These are phyloP conservation scores for Parnassius mnemosyne DNA, from an alignment of 2,888 invertebrate species.

Conservation along the genomic window DNA sequence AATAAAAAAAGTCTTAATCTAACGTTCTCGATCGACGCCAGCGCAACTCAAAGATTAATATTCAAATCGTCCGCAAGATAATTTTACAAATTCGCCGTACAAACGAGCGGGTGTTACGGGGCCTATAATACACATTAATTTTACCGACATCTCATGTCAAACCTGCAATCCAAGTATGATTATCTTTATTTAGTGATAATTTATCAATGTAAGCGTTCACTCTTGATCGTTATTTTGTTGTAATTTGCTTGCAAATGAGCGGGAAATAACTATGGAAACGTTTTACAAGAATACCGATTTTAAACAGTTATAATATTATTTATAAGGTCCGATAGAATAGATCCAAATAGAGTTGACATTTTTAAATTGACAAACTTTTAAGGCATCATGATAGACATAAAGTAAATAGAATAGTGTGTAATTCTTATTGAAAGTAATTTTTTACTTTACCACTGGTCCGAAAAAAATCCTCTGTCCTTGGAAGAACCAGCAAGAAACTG, in stretches of 20 bases:
- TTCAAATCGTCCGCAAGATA: slow-evolving; percentile 68
- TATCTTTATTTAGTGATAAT: slow-evolving; percentile 75
- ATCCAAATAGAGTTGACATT: too few relatives aligned
- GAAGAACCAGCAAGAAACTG: too few relatives aligned
- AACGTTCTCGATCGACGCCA: slow-evolving; percentile 41
- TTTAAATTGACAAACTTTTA: too few relatives aligned
- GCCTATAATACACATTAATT: slow-evolving; percentile 78
- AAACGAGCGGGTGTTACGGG: slow-evolving; percentile 63
- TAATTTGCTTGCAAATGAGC: slow-evolving; percentile 16
- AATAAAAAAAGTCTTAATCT: slow-evolving; percentile 21
- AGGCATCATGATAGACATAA: too few relatives aligned
- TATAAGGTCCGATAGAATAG: too few relatives aligned
- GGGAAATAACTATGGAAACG: slow-evolving; percentile 5
- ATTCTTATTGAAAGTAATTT: too few relatives aligned
- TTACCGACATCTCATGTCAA: slow-evolving; percentile 72
- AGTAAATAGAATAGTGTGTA: too few relatives aligned
- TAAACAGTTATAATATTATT: too few relatives aligned
- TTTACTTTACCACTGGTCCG: too few relatives aligned
- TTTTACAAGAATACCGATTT: slow-evolving; percentile 13
- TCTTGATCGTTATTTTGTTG: slow-evolving; percentile 38
- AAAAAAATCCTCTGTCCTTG: too few relatives aligned
- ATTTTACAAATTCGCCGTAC: slow-evolving; percentile 73
- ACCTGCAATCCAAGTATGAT: slow-evolving; percentile 69
- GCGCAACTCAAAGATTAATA: slow-evolving; percentile 64
- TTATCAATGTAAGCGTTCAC: slow-evolving; percentile 56